phyloP scores from a whole-genome alignment of 2,888 invertebrate genomes.

The Ophion ventricosus region DNA sequence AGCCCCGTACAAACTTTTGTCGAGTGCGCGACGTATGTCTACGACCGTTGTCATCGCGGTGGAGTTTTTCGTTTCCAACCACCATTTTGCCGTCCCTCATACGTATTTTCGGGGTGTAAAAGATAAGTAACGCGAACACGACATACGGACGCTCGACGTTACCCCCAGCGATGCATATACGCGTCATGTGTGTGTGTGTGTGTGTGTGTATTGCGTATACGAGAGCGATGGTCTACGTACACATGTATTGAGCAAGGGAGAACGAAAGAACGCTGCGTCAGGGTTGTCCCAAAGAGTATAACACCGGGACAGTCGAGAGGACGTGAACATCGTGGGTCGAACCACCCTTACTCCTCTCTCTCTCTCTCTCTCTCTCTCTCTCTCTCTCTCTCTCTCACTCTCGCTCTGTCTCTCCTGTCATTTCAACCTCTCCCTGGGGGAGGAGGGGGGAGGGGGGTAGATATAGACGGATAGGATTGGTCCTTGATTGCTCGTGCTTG shows the following conservation, averaged over 20 bases:
- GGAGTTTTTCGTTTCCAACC: not conserved
- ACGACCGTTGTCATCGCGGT: too few species aligned
- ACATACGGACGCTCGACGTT: constrained; percentile 42
- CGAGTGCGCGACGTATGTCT: too few species aligned
- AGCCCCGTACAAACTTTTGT: too few species aligned
- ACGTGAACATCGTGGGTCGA: constrained; percentile 30
- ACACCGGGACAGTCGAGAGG: constrained; percentile 47
- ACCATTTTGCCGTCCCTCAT: not conserved
- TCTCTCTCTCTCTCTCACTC: not conserved
- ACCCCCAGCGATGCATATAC: not conserved
- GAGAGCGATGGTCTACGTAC: not conserved
- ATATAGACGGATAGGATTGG: constrained; percentile 78
- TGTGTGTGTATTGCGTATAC: not conserved
- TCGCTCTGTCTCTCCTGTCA: not conserved
- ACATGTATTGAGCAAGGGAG: constrained; percentile 5
- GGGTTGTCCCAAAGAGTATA: constrained; percentile 46
- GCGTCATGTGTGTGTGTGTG: too few species aligned
- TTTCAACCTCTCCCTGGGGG: too few species aligned
- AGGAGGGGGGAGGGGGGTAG: constrained; percentile 32
- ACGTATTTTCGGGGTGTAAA: constrained; percentile 38
- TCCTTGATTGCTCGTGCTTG: constrained; percentile 75
- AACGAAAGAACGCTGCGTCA: constrained; percentile 62
- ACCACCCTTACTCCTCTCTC: constrained; percentile 53
- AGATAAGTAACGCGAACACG: constrained; percentile 27
- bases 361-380: constrained; percentile 22